phyloP scores from a whole-genome alignment of 2,888 invertebrate genomes.

The Andricus curvator region DNA sequence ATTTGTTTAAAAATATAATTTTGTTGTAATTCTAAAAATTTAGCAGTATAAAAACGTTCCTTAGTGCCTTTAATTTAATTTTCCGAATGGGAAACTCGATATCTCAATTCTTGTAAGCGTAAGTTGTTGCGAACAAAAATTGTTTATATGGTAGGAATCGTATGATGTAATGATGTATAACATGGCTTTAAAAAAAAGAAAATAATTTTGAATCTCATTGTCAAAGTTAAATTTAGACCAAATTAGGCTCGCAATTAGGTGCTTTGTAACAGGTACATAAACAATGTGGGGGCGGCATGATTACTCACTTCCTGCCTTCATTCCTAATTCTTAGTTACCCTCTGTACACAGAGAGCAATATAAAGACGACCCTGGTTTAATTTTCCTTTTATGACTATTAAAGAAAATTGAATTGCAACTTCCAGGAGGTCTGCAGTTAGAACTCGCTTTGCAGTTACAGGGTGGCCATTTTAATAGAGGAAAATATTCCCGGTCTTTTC shows the following conservation, averaged over 20 bases:
- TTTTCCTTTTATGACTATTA: slow-evolving; percentile 25
- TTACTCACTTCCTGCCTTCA: slow-evolving; percentile 1
- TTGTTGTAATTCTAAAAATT: no score
- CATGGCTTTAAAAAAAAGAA: no score
- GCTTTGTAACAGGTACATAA: neutral
- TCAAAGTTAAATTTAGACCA: neutral
- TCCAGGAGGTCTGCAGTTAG: slow-evolving; percentile 21
- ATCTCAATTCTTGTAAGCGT: no score
- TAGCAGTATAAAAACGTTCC: no score
- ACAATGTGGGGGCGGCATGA: neutral
- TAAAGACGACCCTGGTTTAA: slow-evolving; percentile 29
- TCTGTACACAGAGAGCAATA: neutral
- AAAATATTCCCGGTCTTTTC: no score
- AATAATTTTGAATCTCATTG: neutral
- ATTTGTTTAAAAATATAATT: no score
- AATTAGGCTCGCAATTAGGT: neutral
- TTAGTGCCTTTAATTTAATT: no score
- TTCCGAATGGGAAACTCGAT: no score
- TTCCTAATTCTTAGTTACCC: slow-evolving; percentile 11
- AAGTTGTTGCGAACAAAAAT: no score
- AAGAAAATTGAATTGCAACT: slow-evolving; percentile 33
- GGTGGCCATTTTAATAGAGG: no score
- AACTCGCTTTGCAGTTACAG: neutral
- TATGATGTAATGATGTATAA: no score
- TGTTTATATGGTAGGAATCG: no score